phyloP scores from a whole-genome alignment of 2,113 vertebrate species.

The Progne subis region DNA sequence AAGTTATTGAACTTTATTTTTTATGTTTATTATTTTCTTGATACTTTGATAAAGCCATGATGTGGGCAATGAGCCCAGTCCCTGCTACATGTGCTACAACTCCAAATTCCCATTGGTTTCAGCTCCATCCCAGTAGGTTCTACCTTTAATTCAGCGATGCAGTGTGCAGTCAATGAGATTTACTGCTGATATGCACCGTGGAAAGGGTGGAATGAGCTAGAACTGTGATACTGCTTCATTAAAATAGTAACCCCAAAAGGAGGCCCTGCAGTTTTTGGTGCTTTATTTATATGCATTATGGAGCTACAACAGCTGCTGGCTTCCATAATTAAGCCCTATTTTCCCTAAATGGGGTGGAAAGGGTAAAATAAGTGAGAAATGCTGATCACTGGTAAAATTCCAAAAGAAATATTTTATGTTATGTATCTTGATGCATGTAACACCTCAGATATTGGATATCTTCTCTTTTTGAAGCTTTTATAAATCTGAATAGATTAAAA shows the following conservation, averaged over 20 bases:
- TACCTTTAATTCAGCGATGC: background rate
- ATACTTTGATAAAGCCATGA: background rate
- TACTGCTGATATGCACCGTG: background rate
- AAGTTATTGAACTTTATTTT: background rate
- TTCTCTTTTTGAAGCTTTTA: background rate
- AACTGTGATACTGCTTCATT: background rate
- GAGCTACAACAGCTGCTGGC: constrained; percentile 19
- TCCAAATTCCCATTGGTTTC: background rate
- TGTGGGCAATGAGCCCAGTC: background rate
- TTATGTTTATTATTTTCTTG: background rate
- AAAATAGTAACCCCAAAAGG: background rate
- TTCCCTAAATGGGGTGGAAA: constrained; percentile 9
- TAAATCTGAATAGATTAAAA: background rate
- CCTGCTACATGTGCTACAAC: background rate
- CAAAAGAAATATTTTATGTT: background rate
- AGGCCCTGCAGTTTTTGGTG: background rate
- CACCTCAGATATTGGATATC: background rate
- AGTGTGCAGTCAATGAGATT: background rate
- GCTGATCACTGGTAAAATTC: background rate
- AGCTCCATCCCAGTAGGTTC: background rate
- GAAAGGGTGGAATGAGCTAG: background rate
- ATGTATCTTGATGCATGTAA: background rate
- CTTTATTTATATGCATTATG: background rate
- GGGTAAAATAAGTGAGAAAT: constrained; percentile 1
- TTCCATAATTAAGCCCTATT: constrained; percentile 13